A percentile compares a stretch with the other conserved stretches of the same genome.
phyloP scores from a whole-genome alignment of 2,888 invertebrate genomes.

The Leptinotarsa rubiginosa region DNA sequence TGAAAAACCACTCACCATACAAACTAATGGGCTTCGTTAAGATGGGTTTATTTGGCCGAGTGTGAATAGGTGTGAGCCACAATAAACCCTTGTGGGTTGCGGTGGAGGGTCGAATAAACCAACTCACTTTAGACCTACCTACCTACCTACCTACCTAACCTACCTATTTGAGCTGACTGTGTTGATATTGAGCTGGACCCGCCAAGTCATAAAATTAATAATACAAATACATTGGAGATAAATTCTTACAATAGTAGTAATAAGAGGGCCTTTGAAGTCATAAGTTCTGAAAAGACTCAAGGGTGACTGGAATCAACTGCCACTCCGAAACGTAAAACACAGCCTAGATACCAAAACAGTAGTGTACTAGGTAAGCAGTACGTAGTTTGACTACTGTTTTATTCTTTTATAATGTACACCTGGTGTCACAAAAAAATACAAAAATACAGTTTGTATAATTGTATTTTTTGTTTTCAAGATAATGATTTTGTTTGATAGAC shows the following conservation, averaged over 20 bases:
- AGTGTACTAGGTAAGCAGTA: conserved; percentile 4
- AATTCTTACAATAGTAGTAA: neutral
- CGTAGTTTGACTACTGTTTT: conserved; percentile 9
- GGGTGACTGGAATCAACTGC: conserved; percentile 9
- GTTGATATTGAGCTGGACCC: neutral
- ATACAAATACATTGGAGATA: conserved; percentile 3
- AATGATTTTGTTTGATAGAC: neutral
- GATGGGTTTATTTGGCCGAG: too few relatives aligned
- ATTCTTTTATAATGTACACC: conserved; percentile 7
- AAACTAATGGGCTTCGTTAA: too few relatives aligned
- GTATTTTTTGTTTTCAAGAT: conserved; percentile 1
- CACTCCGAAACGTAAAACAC: conserved; percentile 5
- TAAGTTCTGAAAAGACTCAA: neutral
- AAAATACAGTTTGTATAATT: conserved; percentile 4
- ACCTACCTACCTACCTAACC: too few relatives aligned
- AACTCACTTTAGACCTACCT: too few relatives aligned
- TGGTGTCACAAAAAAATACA: conserved; percentile 7
- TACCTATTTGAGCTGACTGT: conserved; percentile 4
- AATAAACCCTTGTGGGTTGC: too few relatives aligned
- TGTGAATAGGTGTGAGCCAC: too few relatives aligned
- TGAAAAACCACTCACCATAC: too few relatives aligned
- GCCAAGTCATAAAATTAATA: neutral
- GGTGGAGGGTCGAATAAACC: too few relatives aligned
- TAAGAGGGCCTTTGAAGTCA: neutral
- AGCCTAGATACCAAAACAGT: too few relatives aligned